Evolutionary conservation across 2,113 vertebrate genomes (phyloP).

Genomic region (Procavia capensis): DNA sequence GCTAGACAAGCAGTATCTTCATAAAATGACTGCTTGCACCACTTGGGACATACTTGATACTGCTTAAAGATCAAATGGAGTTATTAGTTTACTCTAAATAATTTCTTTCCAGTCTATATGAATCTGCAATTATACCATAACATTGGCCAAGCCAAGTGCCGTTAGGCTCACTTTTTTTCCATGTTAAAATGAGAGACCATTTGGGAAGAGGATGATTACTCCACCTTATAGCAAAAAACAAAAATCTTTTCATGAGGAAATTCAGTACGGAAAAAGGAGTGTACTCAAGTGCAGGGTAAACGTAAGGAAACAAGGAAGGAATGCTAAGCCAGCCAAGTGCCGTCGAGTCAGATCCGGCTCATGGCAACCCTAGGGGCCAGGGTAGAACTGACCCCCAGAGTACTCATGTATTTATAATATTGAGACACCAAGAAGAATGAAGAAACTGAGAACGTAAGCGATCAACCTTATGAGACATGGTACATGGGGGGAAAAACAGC

Average conservation of each 20-base stretch:
- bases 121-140: not conserved
- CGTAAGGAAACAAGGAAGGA: not conserved
- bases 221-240: not conserved
- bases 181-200: not conserved
- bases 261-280: not conserved
- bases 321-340: no score
- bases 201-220: not conserved
- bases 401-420: not conserved
- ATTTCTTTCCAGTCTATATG: not conserved
- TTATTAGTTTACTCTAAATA: not conserved
- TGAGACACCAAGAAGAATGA: not conserved
- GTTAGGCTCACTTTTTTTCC: not conserved
- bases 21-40: not conserved
- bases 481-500: not conserved
- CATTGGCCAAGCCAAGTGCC: no score
- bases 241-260: not conserved
- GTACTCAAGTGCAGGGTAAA: fast-evolving
- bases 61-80: not conserved
- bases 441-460: not conserved
- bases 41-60: not conserved
- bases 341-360: no score
- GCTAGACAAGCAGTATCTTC: not conserved
- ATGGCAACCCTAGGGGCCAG: no score
- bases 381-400: no score
- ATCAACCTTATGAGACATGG: not conserved